Base-by-base conservation (phyloP, 64 coral and sea anemone genomes). In the Trachythela sp. region DNA sequence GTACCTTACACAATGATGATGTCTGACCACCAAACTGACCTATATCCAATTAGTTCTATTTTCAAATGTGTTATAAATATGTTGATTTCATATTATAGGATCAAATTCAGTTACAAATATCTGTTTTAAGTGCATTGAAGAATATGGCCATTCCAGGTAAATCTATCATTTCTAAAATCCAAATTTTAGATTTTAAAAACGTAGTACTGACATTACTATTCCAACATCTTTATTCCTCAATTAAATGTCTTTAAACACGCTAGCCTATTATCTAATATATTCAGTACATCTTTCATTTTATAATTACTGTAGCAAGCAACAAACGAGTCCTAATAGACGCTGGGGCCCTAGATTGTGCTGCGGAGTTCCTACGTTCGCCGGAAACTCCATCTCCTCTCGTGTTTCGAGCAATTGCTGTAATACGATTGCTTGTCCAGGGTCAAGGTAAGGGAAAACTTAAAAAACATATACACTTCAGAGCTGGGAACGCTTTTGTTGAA, bases 261-360 rank as follows among this genome's bases (percentile, higher is more conserved):
- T n/a, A n/a, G n/a, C n/a, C n/a, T n/a, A n/a, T n/a, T n/a, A n/a
- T n/a, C n/a, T n/a, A n/a, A n/a, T n/a, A n/a, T n/a, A n/a, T n/a
- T n/a, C n/a, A n/a, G n/a, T n/a, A n/a, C n/a, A 31, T n/a, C 3
- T 45, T 45, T 31, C 18, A 68, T n/a, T 22, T n/a, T 5, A 68
- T 22, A 68, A 5, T n/a, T n/a, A n/a, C 30, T 64, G 22, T 64
- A 80, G 75, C 75, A 34, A 80, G 75, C 75, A 80, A 80, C 75
- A 80, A 80, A 36, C 75, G 13, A 38, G 38, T 80, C 6, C 75
- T 80, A 37, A 80, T 80, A 29, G 75, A 80, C 13, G 20, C 75
- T 34, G 75, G 75, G 15, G 38, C 37, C 2, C 34, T 80, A 20
- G 75, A 80, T 17, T 80, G 75, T 80, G 38, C 75, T 34, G 33